phyloP scores from a whole-genome alignment of 1,140 invertebrate species.

The Homalodisca vitripennis region DNA sequence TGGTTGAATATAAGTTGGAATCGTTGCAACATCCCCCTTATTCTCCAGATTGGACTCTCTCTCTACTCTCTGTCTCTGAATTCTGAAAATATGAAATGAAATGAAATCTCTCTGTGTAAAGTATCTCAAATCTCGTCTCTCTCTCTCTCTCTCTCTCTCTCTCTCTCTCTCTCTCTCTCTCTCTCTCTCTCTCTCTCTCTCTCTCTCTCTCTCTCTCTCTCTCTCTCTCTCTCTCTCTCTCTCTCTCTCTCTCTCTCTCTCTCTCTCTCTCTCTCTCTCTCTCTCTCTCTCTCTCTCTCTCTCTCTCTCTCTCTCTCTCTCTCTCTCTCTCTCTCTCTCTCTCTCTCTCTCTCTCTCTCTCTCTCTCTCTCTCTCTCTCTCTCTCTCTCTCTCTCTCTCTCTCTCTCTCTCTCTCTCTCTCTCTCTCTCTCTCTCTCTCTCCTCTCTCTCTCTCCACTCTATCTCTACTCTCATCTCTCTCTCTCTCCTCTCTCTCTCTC shows the following conservation, averaged over 20 bases:
- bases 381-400: background rate
- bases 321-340: too few species aligned
- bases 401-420: constrained; percentile 3
- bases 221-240: background rate
- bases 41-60: too few species aligned
- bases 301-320: too few species aligned
- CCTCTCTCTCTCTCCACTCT: background rate
- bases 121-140: too few species aligned
- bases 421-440: too few species aligned
- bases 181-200: background rate
- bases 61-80: too few species aligned
- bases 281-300: too few species aligned
- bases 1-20: too few species aligned
- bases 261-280: background rate
- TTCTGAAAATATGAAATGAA: too few species aligned
- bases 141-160: too few species aligned
- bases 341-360: background rate
- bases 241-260: background rate
- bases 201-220: background rate
- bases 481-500: background rate
- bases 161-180: background rate
- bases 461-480: constrained; percentile 3
- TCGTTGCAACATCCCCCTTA: too few species aligned
- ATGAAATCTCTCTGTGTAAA: too few species aligned
- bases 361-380: background rate